Conservation (phyloP, 2,797 vertebrate species). For the Okamejei kenojei region DNA sequence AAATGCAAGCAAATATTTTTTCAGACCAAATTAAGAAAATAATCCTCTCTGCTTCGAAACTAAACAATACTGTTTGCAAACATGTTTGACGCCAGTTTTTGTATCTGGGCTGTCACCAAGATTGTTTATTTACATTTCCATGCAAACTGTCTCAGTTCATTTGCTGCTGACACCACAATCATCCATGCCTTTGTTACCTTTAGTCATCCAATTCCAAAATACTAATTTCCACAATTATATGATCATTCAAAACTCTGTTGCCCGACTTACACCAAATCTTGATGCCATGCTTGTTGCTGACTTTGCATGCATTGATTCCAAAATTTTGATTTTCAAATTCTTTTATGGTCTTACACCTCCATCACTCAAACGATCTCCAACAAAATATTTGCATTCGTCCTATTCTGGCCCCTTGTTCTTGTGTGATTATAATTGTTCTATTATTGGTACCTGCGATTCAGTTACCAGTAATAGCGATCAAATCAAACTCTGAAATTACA, state of each 20-base stretch:
- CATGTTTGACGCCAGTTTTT: too few relatives aligned
- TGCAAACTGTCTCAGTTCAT: neutral
- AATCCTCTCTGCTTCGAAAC: too few relatives aligned
- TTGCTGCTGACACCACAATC: neutral
- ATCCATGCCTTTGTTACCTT: neutral
- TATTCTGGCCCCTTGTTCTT: neutral
- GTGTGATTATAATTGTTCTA: neutral
- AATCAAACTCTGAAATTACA: neutral
- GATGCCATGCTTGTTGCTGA: neutral
- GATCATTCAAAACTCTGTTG: neutral
- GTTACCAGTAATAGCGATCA: neutral
- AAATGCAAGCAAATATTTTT: neutral
- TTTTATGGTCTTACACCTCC: neutral
- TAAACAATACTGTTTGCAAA: too few relatives aligned
- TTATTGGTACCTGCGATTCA: neutral
- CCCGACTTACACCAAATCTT: neutral
- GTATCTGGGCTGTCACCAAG: neutral
- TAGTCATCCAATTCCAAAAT: neutral
- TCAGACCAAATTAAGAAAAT: neutral
- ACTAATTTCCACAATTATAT: neutral
- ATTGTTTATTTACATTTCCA: neutral
- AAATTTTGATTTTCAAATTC: neutral
- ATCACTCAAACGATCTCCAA: neutral
- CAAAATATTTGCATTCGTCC: neutral
- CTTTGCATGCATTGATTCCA: too few relatives aligned